Conservation (phyloP, 2,113 vertebrate species). For the Sigmodon hispidus region DNA sequence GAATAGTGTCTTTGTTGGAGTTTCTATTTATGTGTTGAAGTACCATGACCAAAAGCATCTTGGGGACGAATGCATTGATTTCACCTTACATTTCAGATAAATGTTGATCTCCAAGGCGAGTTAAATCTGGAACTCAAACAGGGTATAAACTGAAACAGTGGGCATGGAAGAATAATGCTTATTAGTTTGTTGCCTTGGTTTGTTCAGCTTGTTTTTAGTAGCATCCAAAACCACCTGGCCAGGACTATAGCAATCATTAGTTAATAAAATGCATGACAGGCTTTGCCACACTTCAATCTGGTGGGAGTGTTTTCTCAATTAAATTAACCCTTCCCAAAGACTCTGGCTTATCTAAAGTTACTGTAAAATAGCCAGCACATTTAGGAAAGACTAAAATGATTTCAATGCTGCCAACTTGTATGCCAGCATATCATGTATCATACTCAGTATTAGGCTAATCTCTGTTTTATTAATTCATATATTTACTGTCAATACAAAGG, state of each 20-base stretch:
- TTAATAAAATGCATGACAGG: not conserved
- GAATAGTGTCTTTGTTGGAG: not conserved
- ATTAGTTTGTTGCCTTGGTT: accelerated
- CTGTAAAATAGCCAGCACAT: not conserved
- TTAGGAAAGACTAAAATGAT: not conserved
- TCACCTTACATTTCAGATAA: not conserved
- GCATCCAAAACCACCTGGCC: not conserved
- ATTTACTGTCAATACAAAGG: not conserved
- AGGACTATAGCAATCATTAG: not conserved
- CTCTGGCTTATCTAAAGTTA: not conserved
- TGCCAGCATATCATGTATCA: too few relatives aligned
- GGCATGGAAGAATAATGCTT: not conserved
- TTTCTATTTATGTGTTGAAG: not conserved
- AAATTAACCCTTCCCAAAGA: not conserved
- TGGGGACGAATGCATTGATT: not conserved
- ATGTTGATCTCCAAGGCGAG: too few relatives aligned
- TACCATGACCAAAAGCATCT: not conserved
- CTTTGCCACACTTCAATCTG: not conserved
- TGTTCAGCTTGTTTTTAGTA: not conserved
- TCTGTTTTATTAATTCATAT: not conserved
- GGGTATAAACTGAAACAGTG: not conserved
- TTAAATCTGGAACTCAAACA: not conserved
- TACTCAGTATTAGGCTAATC: not conserved
- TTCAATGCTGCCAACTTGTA: not conserved
- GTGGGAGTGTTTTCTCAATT: not conserved